These are phyloP conservation scores for Conger conger DNA, from an alignment of 2,113 vertebrate genomes.

Conservation along the genomic window DNA sequence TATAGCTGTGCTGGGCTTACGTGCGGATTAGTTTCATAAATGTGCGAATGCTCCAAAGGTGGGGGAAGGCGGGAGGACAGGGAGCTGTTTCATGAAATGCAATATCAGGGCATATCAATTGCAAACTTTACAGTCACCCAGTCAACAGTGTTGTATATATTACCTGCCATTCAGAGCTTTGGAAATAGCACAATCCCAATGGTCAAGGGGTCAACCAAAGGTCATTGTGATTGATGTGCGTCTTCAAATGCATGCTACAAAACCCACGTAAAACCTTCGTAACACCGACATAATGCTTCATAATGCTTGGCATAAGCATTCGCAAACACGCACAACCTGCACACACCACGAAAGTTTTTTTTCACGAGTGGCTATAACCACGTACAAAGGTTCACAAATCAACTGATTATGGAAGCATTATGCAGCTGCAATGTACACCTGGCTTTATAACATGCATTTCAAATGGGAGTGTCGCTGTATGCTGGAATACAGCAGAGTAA, in stretches of 20 bases:
- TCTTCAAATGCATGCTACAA: conserved; percentile 47
- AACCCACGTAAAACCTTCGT: conserved; percentile 47
- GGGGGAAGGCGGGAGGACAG: not conserved
- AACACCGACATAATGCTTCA: conserved; percentile 31
- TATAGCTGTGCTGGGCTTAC: conserved; percentile 62
- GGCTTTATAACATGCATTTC: conserved; percentile 46
- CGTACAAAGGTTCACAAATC: conserved; percentile 39
- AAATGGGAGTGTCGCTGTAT: not conserved
- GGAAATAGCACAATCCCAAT: conserved; percentile 21
- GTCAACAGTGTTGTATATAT: conserved; percentile 39
- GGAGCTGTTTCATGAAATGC: conserved; percentile 35
- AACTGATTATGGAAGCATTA: conserved; percentile 25
- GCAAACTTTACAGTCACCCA: conserved; percentile 35
- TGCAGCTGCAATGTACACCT: conserved; percentile 32
- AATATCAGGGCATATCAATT: conserved; percentile 39
- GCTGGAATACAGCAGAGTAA: conserved; percentile 15
- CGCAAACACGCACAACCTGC: conserved; percentile 19
- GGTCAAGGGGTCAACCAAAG: not conserved
- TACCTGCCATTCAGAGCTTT: conserved; percentile 21
- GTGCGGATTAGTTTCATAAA: conserved; percentile 40
- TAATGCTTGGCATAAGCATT: conserved; percentile 38
- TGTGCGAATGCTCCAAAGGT: conserved; percentile 22
- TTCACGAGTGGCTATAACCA: conserved; percentile 7
- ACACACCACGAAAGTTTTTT: not conserved
- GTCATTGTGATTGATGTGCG: not conserved